Percentiles rank a stretch among this genome's conserved stretches.
phyloP scores from a whole-genome alignment of 1,140 invertebrate genomes.

The Platorchestia sp. region DNA sequence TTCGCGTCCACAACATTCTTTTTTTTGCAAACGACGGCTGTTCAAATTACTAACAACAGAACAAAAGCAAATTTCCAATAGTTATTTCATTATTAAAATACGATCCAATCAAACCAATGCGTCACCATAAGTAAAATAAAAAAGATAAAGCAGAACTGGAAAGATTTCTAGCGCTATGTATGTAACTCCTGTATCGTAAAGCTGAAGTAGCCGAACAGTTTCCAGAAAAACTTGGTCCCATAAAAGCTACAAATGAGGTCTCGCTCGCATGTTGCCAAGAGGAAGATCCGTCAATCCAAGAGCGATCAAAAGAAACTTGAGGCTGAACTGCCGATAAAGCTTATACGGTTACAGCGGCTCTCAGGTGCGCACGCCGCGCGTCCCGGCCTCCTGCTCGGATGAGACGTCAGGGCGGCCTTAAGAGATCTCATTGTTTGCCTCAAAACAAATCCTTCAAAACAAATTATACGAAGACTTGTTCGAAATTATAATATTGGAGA shows the following conservation, averaged over 20 bases:
- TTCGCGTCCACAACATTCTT: not conserved
- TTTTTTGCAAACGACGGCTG: not conserved
- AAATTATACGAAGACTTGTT: not conserved
- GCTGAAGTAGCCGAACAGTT: not conserved
- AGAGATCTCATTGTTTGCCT: not conserved
- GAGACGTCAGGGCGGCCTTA: not conserved
- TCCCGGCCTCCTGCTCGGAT: not conserved
- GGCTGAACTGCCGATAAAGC: not conserved
- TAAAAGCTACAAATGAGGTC: not conserved
- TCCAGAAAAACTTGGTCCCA: not conserved
- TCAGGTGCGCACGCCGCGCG: not conserved
- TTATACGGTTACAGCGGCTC: not conserved
- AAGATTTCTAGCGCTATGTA: not conserved
- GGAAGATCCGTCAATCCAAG: not conserved
- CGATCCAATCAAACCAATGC: not conserved
- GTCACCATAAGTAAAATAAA: not conserved
- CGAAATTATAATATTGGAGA: not conserved
- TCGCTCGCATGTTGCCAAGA: not conserved
- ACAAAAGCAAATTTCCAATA: not conserved
- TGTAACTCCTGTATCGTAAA: not conserved
- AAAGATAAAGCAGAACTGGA: not conserved
- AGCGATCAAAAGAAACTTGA: not conserved
- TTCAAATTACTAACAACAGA: not conserved
- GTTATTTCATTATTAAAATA: not conserved
- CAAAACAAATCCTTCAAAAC: not conserved